phyloP scores from a whole-genome alignment of 2,888 invertebrate genomes.

The Sinopyrophorus schimmeli region DNA sequence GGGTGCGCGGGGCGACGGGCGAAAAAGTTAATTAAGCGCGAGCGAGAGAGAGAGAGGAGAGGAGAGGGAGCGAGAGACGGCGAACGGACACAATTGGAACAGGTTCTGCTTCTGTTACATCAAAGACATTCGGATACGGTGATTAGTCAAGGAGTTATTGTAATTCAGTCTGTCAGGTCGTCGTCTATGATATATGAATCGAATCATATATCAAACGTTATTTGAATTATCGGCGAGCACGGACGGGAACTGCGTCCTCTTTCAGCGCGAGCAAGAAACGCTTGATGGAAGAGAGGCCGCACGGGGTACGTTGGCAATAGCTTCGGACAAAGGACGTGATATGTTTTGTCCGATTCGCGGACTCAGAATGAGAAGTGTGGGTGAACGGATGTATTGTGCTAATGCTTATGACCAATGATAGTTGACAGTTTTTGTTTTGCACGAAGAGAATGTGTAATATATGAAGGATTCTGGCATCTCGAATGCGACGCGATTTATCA shows the following conservation, averaged over 20 bases:
- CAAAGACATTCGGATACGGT: slow-evolving; percentile 47
- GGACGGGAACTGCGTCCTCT: slow-evolving; percentile 12
- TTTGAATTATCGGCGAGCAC: slow-evolving; percentile 30
- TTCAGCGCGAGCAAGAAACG: slow-evolving; percentile 12
- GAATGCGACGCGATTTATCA: slow-evolving; percentile 27
- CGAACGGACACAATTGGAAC: slow-evolving; percentile 26
- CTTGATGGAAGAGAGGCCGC: too few species aligned
- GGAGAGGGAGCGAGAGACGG: neutral
- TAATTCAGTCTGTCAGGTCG: slow-evolving; percentile 48
- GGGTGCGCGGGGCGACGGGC: too few species aligned
- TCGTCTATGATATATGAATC: slow-evolving; percentile 51
- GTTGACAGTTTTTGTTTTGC: slow-evolving; percentile 30
- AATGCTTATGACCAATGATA: slow-evolving; percentile 31
- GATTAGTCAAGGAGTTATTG: slow-evolving; percentile 52
- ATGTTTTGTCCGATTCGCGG: slow-evolving; percentile 34
- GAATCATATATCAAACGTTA: slow-evolving; percentile 53
- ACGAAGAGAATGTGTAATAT: slow-evolving; percentile 27
- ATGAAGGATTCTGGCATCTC: slow-evolving; percentile 22
- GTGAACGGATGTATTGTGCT: slow-evolving; percentile 32
- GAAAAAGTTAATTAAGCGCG: too few species aligned
- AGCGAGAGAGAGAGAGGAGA: neutral
- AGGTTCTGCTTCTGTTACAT: slow-evolving; percentile 35
- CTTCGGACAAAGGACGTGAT: slow-evolving; percentile 27
- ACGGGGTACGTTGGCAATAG: slow-evolving; percentile 16
- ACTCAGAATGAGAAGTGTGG: slow-evolving; percentile 31